Evolutionary conservation across 2,888 invertebrate species (phyloP).

Genomic region (Sericinus montela): DNA sequence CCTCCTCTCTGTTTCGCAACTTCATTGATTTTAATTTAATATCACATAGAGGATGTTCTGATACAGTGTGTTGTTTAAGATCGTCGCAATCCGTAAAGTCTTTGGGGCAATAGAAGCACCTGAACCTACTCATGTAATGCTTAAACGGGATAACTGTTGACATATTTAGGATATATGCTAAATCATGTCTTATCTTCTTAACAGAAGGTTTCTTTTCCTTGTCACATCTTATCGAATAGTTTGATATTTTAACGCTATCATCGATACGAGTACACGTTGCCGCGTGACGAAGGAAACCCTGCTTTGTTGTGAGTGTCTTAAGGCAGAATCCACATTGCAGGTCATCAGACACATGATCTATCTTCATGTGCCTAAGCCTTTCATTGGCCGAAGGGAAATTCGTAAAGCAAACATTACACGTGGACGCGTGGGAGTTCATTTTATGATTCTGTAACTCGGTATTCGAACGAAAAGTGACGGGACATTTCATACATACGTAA

Average conservation of each 20-base stretch:
- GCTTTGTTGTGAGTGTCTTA: slow-evolving; percentile 45
- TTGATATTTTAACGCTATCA: neutral
- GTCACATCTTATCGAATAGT: no score
- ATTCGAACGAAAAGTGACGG: slow-evolving; percentile 35
- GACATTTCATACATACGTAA: slow-evolving; percentile 47
- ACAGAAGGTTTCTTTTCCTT: slow-evolving; percentile 36
- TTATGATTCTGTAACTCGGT: slow-evolving; percentile 44
- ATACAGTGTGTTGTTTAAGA: slow-evolving; percentile 49
- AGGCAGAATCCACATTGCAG: slow-evolving; percentile 52
- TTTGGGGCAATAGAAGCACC: slow-evolving; percentile 63
- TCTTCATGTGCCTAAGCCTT: slow-evolving; percentile 52
- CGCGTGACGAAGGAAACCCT: slow-evolving; percentile 50
- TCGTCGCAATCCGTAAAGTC: slow-evolving; percentile 51
- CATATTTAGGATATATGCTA: slow-evolving; percentile 56
- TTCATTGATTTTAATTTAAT: slow-evolving; percentile 48
- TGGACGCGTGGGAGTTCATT: slow-evolving; percentile 43
- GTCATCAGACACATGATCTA: slow-evolving; percentile 38
- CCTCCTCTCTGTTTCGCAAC: slow-evolving; percentile 48
- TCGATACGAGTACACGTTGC: slow-evolving; percentile 34
- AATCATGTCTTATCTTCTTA: slow-evolving; percentile 43
- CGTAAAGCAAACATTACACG: slow-evolving; percentile 55
- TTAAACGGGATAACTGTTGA: slow-evolving; percentile 62
- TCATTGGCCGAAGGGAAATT: slow-evolving; percentile 44
- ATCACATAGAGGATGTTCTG: slow-evolving; percentile 55
- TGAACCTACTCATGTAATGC: slow-evolving; percentile 51